phyloP scores from a whole-genome alignment of 2,888 invertebrate species.

The Athalia circularis region DNA sequence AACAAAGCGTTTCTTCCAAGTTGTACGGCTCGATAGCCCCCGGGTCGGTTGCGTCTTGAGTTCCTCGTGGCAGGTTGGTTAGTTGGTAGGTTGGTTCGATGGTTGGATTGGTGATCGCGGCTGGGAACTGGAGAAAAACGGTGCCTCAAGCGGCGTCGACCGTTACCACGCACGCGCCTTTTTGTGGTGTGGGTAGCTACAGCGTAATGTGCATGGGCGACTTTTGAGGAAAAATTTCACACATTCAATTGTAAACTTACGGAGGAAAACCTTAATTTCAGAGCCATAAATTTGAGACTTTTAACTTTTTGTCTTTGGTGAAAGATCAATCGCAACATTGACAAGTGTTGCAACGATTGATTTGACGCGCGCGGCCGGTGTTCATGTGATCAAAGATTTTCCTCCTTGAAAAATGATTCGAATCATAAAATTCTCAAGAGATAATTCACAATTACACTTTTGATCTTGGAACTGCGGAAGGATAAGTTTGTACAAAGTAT shows the following conservation, averaged over 20 bases:
- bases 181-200: slow-evolving; percentile 36
- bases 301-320: too few species aligned
- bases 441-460: too few species aligned
- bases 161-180: slow-evolving; percentile 46
- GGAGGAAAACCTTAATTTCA: not conserved
- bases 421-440: too few species aligned
- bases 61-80: slow-evolving; percentile 13
- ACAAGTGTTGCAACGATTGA: too few species aligned
- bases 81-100: not conserved
- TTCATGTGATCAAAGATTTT: too few species aligned
- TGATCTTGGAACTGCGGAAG: too few species aligned
- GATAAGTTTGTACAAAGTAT: too few species aligned
- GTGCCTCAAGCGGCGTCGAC: slow-evolving; percentile 47
- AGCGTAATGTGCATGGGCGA: slow-evolving; percentile 25
- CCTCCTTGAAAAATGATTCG: too few species aligned
- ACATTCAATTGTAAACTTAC: slow-evolving; percentile 47
- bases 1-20: slow-evolving; percentile 24
- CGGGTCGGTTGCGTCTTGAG: slow-evolving; percentile 26
- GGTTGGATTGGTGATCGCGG: slow-evolving; percentile 31
- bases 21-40: slow-evolving; percentile 20
- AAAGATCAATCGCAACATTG: too few species aligned
- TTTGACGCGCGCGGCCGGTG: too few species aligned
- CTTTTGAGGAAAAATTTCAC: slow-evolving; percentile 17
- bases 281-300: too few species aligned
- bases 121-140: slow-evolving; percentile 47